phyloP scores from a whole-genome alignment of 1,140 invertebrate species.

The Drosophila yakuba region DNA sequence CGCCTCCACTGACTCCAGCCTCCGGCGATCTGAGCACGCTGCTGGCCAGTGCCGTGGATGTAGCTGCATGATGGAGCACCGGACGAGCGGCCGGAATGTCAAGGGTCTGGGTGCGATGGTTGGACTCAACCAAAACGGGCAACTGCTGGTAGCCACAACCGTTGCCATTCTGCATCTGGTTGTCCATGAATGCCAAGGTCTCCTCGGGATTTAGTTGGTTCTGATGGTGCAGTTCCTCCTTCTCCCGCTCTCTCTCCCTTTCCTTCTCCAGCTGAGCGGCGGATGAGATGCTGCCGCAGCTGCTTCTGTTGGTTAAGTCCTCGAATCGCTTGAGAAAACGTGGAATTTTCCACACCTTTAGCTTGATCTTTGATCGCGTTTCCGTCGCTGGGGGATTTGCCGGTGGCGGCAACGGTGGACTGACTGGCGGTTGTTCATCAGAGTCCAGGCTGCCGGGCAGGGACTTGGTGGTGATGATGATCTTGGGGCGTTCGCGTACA shows the following conservation, averaged over 20 bases:
- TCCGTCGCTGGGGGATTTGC: constrained; percentile 6
- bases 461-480: constrained; percentile 88
- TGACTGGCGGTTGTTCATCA: constrained; percentile 87
- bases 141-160: constrained; percentile 87
- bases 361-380: constrained; percentile 86
- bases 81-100: constrained; percentile 71
- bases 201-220: constrained; percentile 50
- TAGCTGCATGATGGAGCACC: constrained; percentile 68
- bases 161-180: constrained; percentile 58
- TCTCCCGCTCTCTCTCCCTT: constrained; percentile 2
- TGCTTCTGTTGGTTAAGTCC: constrained; percentile 64
- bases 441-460: constrained; percentile 92
- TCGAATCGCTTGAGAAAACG: constrained; percentile 87
- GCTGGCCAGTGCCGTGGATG: constrained; percentile 64
- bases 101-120: constrained; percentile 55
- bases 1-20: constrained; percentile 31
- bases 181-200: constrained; percentile 65
- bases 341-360: constrained; percentile 88
- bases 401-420: constrained; percentile 29
- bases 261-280: neutral
- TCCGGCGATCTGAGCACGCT: constrained; percentile 66
- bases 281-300: neutral
- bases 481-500: constrained; percentile 85
- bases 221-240: constrained; percentile 26
- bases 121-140: constrained; percentile 88